Percentiles rank a stretch among this genome's conserved stretches.
phyloP scores from a whole-genome alignment of 2,797 vertebrate genomes.

The Labeo calbasu region DNA sequence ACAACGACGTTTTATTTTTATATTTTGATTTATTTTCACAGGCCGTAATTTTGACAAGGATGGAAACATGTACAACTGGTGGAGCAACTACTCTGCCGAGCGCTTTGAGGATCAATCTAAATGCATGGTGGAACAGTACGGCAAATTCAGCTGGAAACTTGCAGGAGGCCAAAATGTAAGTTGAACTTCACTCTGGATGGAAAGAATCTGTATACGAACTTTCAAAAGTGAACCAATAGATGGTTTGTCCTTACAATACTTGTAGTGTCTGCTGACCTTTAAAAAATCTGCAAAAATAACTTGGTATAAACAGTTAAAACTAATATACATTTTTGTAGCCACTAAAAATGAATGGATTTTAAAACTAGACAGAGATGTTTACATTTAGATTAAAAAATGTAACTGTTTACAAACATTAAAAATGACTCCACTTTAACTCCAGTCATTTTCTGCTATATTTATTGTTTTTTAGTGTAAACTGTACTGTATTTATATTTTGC shows the following conservation, averaged over 20 bases:
- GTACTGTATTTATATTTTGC: not conserved
- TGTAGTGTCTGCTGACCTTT: not conserved
- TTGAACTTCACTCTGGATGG: not conserved
- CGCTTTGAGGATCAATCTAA: slow-evolving; percentile 90
- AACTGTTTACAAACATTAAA: not conserved
- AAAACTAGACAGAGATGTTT: not conserved
- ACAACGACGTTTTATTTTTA: too few relatives aligned
- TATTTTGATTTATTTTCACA: slow-evolving; percentile 69
- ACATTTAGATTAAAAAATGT: not conserved
- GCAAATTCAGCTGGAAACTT: slow-evolving; percentile 93
- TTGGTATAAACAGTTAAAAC: not conserved
- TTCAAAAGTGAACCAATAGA: not conserved
- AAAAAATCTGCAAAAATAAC: not conserved
- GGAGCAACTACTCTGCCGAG: slow-evolving; percentile 92
- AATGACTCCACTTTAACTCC: not conserved
- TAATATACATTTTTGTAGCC: not conserved
- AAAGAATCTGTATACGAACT: slow-evolving; percentile 1
- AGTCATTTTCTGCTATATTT: not conserved
- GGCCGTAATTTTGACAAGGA: slow-evolving; percentile 96
- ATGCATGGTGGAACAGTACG: slow-evolving; percentile 93
- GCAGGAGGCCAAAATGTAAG: slow-evolving; percentile 90
- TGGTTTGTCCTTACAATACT: not conserved
- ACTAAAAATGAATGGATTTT: not conserved
- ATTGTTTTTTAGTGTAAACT: not conserved
- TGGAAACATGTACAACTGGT: slow-evolving; percentile 97